Base-by-base conservation (phyloP, 2,888 invertebrate species). In the Atherix ibis region DNA sequence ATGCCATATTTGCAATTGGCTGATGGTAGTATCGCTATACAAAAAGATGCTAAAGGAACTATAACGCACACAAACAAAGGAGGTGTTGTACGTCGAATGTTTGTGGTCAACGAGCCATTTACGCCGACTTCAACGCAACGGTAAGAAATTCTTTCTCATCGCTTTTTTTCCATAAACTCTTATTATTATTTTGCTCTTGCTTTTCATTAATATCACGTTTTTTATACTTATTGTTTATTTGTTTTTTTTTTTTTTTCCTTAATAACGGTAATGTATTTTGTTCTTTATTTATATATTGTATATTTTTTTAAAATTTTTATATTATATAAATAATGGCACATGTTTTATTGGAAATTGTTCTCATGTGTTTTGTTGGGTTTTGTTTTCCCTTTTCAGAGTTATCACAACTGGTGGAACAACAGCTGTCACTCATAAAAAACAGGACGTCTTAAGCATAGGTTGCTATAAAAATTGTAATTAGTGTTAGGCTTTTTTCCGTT, bases 391-490 rank as follows among this genome's bases (percentile, higher is more conserved):
- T 46, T 47, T 38, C 44, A 62, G 61, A 45, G 61, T 61, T 32
- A 59, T 62, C 34, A 54, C 60, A 41, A 51, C 59, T 36, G 56
- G 57, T 40, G 48, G 49, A 40, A 52, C 50, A 31, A 52, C 61
- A 37, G 50, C 57, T 36, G 56, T 56, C 39, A 52, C 53, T 40
- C 58, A 60, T 48, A 60, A 60, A 43, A 58, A 61, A 45, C 60
- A 61, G 41, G 60, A 59, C 47, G 58, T 61, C 43, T 50, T 61
- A 43, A 61, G 59, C 49, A 53, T 59, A 45, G 57, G 57, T 50
- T 58, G 57, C 46, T 61, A 61, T 52, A 62, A 61, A 50, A 61
- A 61, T 50, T 62, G 61, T 61, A 57, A 62, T 54, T 56, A 45
- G 5, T 5, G n/a, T 10, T 22, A 26, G n/a, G n/a, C n/a, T 44